A percentile compares a stretch with the other conserved stretches of the same genome.
phyloP scores from a whole-genome alignment of 2,113 vertebrate species.

The Planiliza haematocheilus region DNA sequence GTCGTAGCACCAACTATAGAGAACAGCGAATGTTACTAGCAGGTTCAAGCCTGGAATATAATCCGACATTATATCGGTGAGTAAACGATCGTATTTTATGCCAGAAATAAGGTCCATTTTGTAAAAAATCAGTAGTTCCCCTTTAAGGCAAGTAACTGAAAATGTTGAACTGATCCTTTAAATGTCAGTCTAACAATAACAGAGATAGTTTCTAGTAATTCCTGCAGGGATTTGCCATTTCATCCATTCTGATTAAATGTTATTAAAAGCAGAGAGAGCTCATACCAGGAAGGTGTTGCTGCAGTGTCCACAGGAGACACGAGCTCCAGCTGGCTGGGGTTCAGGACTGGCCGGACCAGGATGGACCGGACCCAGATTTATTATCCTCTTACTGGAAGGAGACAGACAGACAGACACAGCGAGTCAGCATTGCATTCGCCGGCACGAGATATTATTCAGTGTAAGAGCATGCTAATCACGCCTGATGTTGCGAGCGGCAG shows the following conservation, averaged over 20 bases:
- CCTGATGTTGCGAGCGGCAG: slow-evolving; percentile 8
- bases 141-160: no score
- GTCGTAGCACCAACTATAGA: no score
- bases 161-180: no score
- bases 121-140: no score
- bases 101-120: no score
- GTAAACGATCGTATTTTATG: no score
- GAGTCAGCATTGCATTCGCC: slow-evolving; percentile 26
- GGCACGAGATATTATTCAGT: not conserved
- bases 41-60: no score
- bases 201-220: not conserved
- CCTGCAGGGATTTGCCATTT: not conserved
- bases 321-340: slow-evolving; percentile 90
- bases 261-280: not conserved
- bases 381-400: slow-evolving; percentile 90
- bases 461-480: slow-evolving; percentile 6
- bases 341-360: slow-evolving; percentile 91
- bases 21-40: no score
- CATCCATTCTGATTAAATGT: not conserved
- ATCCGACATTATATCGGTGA: no score
- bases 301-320: slow-evolving; percentile 94
- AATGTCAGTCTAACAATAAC: no score
- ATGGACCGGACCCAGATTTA: slow-evolving; percentile 92
- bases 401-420: slow-evolving; percentile 17
- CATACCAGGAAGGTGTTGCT: slow-evolving; percentile 91